Evolutionary conservation across 2,888 invertebrate genomes (phyloP).

Genomic region (Agrotis segetum): DNA sequence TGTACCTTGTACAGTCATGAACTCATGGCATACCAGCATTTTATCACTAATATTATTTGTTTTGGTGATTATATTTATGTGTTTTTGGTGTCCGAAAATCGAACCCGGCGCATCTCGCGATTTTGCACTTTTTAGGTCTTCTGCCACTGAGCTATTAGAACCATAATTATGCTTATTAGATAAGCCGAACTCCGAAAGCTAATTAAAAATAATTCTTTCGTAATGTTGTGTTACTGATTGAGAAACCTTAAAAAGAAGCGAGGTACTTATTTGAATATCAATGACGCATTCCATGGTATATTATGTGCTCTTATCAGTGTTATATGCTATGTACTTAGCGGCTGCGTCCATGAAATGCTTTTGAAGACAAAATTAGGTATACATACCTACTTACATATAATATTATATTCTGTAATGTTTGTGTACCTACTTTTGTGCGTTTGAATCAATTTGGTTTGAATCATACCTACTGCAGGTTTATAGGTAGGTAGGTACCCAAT

Average conservation of each 20-base stretch:
- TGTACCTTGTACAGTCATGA: constrained; percentile 1
- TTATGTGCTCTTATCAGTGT: constrained; percentile 61
- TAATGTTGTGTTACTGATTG: constrained; percentile 21
- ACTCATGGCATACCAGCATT: constrained; percentile 1
- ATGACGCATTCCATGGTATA: constrained; percentile 49
- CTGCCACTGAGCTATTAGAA: constrained; percentile 16
- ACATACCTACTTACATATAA: constrained; percentile 6
- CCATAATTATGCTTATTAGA: not conserved
- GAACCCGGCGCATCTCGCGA: not conserved
- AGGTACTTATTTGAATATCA: constrained; percentile 38
- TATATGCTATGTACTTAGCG: constrained; percentile 33
- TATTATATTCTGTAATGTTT: not conserved
- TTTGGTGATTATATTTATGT: too few relatives aligned
- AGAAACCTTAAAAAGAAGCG: constrained; percentile 13
- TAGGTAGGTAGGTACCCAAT: too few relatives aligned
- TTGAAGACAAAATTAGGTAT: constrained; percentile 24
- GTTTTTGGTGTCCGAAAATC: constrained; percentile 8
- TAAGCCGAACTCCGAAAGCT: too few relatives aligned
- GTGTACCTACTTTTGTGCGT: not conserved
- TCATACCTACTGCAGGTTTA: too few relatives aligned
- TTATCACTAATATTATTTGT: not conserved
- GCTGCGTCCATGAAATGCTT: constrained; percentile 55
- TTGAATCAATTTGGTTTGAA: too few relatives aligned
- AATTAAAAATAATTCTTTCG: not conserved
- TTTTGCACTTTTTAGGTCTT: not conserved